Conservation (phyloP, 2,888 invertebrate genomes). For the Dolomedes plantarius region DNA sequence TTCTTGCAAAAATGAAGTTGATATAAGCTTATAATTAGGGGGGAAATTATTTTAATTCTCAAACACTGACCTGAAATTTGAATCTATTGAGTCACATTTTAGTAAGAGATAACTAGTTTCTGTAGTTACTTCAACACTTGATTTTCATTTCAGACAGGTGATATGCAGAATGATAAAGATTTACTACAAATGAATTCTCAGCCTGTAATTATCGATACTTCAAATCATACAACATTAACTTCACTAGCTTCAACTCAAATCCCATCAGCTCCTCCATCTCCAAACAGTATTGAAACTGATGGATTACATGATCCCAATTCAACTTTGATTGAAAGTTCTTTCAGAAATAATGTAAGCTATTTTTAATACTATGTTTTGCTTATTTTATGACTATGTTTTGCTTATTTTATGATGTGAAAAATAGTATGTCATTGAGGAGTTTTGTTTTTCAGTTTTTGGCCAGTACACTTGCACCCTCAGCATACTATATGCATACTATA, state of each 20-base stretch:
- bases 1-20: too few species aligned
- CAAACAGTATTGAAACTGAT: constrained; percentile 25
- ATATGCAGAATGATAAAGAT: constrained; percentile 67
- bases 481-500: too few species aligned
- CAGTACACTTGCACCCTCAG: too few species aligned
- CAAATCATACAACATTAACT: constrained; percentile 37
- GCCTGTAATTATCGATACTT: constrained; percentile 74
- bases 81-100: too few species aligned
- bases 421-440: too few species aligned
- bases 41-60: too few species aligned
- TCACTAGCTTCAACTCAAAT: constrained; percentile 65
- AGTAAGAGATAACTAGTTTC: too few species aligned
- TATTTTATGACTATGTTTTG: too few species aligned
- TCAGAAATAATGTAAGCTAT: constrained; percentile 34
- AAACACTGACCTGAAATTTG: too few species aligned
- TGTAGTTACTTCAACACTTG: background rate
- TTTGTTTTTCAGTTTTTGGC: too few species aligned
- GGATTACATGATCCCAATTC: constrained; percentile 37
- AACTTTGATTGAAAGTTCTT: constrained; percentile 30
- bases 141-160: constrained; percentile 57
- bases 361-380: background rate
- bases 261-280: constrained; percentile 60
- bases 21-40: too few species aligned
- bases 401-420: too few species aligned
- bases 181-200: constrained; percentile 74